phyloP scores from a whole-genome alignment of 2,888 invertebrate species.

The Dicranocentrus wangi region DNA sequence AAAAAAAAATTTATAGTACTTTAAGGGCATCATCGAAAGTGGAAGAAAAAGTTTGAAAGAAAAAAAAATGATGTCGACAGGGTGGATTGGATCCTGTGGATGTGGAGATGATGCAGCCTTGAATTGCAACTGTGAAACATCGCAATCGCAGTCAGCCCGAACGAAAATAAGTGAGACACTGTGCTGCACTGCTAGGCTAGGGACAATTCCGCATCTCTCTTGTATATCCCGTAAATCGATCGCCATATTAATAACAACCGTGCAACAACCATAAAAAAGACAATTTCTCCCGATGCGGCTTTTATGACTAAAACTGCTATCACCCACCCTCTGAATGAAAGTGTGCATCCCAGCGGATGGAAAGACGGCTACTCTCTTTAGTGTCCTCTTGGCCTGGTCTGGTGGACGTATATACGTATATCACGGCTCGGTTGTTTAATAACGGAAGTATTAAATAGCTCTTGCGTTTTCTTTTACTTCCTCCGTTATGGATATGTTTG shows the following conservation, averaged over 20 bases:
- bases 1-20: conserved; percentile 2
- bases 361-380: too few relatives aligned
- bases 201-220: too few relatives aligned
- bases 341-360: too few relatives aligned
- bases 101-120: too few relatives aligned
- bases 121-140: too few relatives aligned
- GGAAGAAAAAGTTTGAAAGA: too few relatives aligned
- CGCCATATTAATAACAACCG: conserved; percentile 25
- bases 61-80: too few relatives aligned
- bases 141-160: too few relatives aligned
- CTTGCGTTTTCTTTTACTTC: conserved; percentile 39
- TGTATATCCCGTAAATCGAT: conserved; percentile 35
- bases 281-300: conserved; percentile 45
- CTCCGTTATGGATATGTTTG: neutral
- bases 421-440: conserved; percentile 46
- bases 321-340: neutral
- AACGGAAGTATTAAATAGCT: conserved; percentile 48
- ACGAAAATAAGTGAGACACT: too few relatives aligned
- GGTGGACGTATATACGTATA: too few relatives aligned
- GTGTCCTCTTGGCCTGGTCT: neutral
- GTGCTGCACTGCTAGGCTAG: too few relatives aligned
- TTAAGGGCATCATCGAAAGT: neutral
- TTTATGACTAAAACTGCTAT: conserved; percentile 22
- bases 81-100: too few relatives aligned
- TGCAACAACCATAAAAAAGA: conserved; percentile 48